Percentiles rank a stretch among this genome's conserved stretches.
phyloP scores from a whole-genome alignment of 1,140 invertebrate genomes.

The Drosophila setifemur region DNA sequence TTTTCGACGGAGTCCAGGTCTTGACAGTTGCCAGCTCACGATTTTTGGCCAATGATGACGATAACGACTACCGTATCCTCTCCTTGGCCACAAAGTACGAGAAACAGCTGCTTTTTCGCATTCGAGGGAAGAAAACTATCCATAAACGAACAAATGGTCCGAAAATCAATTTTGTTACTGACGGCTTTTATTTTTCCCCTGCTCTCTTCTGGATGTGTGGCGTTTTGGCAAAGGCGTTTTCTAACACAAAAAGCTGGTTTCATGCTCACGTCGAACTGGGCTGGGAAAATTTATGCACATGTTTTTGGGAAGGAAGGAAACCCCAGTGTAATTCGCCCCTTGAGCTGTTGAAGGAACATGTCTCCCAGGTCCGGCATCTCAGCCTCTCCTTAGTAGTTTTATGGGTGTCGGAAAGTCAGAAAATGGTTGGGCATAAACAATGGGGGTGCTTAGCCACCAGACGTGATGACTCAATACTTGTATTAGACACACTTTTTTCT shows the following conservation, averaged over 20 bases:
- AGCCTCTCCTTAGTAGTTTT: conserved; percentile 34
- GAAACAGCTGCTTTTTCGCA: conserved; percentile 50
- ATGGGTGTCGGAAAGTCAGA: conserved; percentile 40
- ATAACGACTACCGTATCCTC: conserved; percentile 53
- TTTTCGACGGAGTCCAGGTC: too few relatives aligned
- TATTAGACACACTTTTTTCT: too few relatives aligned
- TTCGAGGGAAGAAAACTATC: conserved; percentile 40
- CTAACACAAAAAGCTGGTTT: conserved; percentile 22
- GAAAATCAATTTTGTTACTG: conserved; percentile 64
- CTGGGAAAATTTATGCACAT: conserved; percentile 55
- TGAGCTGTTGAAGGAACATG: conserved; percentile 17
- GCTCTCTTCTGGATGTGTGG: conserved; percentile 33
- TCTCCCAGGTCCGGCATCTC: conserved; percentile 42
- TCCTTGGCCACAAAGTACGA: conserved; percentile 16
- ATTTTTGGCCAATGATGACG: conserved; percentile 43
- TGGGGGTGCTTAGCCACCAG: too few relatives aligned
- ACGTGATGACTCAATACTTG: too few relatives aligned
- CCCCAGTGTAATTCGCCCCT: neutral
- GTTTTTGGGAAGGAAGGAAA: conserved; percentile 37
- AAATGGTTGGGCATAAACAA: conserved; percentile 15
- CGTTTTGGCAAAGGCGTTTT: conserved; percentile 52
- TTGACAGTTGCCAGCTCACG: too few relatives aligned
- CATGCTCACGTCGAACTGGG: conserved; percentile 41
- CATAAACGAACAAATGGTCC: conserved; percentile 67
- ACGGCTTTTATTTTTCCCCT: conserved; percentile 12